Base-by-base conservation (phyloP, 2,113 vertebrate genomes). In the Myiopsitta monachus region DNA sequence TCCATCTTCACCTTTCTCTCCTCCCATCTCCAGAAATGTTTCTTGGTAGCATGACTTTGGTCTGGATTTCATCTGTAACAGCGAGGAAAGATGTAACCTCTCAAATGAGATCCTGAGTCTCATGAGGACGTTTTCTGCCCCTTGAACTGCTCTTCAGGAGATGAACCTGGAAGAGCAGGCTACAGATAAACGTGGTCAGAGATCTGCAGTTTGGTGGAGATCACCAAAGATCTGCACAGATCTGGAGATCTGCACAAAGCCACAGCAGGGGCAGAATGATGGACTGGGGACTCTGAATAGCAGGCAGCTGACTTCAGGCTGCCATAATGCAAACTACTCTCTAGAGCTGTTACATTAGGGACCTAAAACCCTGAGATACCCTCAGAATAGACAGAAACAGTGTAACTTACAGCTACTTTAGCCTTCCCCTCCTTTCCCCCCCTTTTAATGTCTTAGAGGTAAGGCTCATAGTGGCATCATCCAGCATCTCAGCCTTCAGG, bases 221-320 rank as follows among this genome's bases (percentile, higher is more conserved):
- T n/a, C n/a, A n/a, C n/a, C n/a, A n/a, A n/a, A n/a, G n/a, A n/a
- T n/a, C n/a, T n/a, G n/a, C n/a, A n/a, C n/a, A n/a, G n/a, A n/a
- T n/a, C n/a, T n/a, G n/a, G n/a, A n/a, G n/a, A n/a, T n/a, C n/a
- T n/a, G n/a, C n/a, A n/a, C n/a, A n/a, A n/a, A n/a, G n/a, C n/a
- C 21, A 7, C 3, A 14, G 52, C 0, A 0, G n/a, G 41, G 44
- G 27, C 6, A 31, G 14, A 16, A 2, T 2, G 7, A 33, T 38
- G 36, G 38, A 27, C 26, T 39, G 44, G 44, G 28, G 9, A 14
- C 38, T 38, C 33, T n/a, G 33, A 57, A 52, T 6, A 69, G 38
- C 2, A 6, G 54, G 31, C 7, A 49, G 31, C 18, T 85, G 62
- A 6, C 22, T 47, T 57, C 44, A n/a, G 66, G 57, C 47, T 84